Evolutionary conservation across 2,888 invertebrate genomes (phyloP).

Genomic region (Malachius bipustulatus): DNA sequence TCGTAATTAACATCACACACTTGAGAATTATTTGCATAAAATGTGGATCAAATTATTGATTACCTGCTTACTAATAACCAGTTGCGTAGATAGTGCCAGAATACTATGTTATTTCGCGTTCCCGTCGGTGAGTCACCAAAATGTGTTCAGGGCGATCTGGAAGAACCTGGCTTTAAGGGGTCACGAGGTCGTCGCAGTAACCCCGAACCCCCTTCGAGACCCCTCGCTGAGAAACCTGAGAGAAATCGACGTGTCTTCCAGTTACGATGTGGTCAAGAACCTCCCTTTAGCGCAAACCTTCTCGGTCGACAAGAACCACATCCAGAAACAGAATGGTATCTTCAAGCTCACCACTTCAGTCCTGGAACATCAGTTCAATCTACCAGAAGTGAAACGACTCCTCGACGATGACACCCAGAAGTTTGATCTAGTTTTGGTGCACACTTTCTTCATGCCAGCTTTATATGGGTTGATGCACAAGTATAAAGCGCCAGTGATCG

Average conservation of each 20-base stretch:
- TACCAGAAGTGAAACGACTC: constrained; percentile 22
- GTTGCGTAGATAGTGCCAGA: constrained; percentile 16
- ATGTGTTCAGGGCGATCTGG: constrained; percentile 21
- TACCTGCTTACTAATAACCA: no score
- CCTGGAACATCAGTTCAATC: constrained; percentile 18
- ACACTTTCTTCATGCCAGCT: constrained; percentile 24
- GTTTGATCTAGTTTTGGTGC: constrained; percentile 26
- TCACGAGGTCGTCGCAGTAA: constrained; percentile 17
- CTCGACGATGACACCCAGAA: constrained; percentile 20
- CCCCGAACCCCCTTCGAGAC: neutral
- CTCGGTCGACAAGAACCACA: neutral
- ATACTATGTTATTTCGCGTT: constrained; percentile 24
- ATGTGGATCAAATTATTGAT: no score
- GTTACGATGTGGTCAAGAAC: neutral
- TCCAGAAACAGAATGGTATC: neutral
- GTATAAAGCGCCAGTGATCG: constrained; percentile 16
- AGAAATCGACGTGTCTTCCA: neutral
- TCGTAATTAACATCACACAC: no score
- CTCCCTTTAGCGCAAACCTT: neutral
- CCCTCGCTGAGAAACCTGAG: neutral
- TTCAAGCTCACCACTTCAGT: constrained; percentile 11
- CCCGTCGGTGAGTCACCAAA: constrained; percentile 26
- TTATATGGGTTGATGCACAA: constrained; percentile 17
- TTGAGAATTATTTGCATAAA: no score
- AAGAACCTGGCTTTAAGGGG: constrained; percentile 19